Conservation (phyloP, 23 tunicate species). For the Halocynthia aurantium region DNA sequence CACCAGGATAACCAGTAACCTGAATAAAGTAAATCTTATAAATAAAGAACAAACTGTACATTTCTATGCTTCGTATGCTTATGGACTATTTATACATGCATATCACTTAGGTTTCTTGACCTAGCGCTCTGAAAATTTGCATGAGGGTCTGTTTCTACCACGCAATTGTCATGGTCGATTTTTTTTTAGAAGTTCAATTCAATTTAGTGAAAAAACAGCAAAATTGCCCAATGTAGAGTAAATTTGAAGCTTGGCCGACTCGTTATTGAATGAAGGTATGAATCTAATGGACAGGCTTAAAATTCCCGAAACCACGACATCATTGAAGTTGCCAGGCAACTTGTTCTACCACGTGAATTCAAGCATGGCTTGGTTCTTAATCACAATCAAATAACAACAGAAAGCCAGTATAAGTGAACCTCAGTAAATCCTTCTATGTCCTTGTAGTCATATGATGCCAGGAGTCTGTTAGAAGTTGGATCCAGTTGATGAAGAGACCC, state of each 20-base stretch:
- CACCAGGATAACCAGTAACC: conserved; percentile 83
- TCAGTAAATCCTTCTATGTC: conserved; percentile 80
- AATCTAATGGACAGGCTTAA: too few species aligned
- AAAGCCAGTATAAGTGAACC: conserved; percentile 21
- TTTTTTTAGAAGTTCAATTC: too few species aligned
- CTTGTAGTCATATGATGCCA: conserved; percentile 79
- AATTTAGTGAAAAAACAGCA: too few species aligned
- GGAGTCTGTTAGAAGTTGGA: conserved; percentile 19
- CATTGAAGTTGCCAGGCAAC: too few species aligned
- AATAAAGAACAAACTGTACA: neutral
- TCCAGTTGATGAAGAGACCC: conserved; percentile 56
- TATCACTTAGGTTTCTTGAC: neutral
- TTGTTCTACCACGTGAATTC: too few species aligned
- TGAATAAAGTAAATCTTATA: neutral
- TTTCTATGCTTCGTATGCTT: neutral
- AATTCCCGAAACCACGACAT: too few species aligned
- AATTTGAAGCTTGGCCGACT: too few species aligned
- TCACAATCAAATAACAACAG: neutral
- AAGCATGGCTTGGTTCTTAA: too few species aligned
- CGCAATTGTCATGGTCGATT: too few species aligned
- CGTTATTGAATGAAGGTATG: too few species aligned
- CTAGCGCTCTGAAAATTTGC: neutral
- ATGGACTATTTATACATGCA: neutral
- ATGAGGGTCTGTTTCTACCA: too few species aligned
- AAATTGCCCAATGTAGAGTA: too few species aligned